Evolutionary conservation across 2,888 invertebrate genomes (phyloP).

Genomic region (Mellilla xanthometata): DNA sequence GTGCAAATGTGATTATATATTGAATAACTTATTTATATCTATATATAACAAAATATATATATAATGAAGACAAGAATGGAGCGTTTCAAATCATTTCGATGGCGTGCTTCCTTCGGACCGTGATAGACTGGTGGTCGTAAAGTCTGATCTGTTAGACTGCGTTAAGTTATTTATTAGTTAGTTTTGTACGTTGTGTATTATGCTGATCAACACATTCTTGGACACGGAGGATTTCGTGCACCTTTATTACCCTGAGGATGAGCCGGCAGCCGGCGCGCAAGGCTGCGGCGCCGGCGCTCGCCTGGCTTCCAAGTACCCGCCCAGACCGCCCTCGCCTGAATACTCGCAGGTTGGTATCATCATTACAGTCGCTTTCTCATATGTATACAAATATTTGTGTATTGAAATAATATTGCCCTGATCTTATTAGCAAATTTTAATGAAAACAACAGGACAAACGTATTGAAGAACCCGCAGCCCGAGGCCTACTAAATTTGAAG

Average conservation of each 20-base stretch:
- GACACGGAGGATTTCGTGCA: conserved; percentile 82
- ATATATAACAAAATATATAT: conserved; percentile 41
- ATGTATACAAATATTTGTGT: no score
- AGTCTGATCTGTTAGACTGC: conserved; percentile 71
- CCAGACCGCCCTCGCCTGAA: conserved; percentile 69
- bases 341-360: conserved; percentile 64
- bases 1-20: conserved; percentile 75
- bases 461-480: no score
- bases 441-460: no score
- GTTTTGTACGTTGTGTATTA: conserved; percentile 65
- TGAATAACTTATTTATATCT: conserved; percentile 60
- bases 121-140: conserved; percentile 56
- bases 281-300: conserved; percentile 75
- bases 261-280: conserved; percentile 61
- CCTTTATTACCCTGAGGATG: conserved; percentile 77
- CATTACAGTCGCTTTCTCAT: neutral
- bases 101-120: conserved; percentile 64
- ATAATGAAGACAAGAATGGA: conserved; percentile 54
- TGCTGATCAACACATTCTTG: conserved; percentile 79
- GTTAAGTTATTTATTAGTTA: conserved; percentile 67
- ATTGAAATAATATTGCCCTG: no score
- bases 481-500: no score
- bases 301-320: conserved; percentile 72
- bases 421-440: no score
- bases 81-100: conserved; percentile 65